Conservation (phyloP, 2,888 invertebrate species). For the Drosophila greeni region DNA sequence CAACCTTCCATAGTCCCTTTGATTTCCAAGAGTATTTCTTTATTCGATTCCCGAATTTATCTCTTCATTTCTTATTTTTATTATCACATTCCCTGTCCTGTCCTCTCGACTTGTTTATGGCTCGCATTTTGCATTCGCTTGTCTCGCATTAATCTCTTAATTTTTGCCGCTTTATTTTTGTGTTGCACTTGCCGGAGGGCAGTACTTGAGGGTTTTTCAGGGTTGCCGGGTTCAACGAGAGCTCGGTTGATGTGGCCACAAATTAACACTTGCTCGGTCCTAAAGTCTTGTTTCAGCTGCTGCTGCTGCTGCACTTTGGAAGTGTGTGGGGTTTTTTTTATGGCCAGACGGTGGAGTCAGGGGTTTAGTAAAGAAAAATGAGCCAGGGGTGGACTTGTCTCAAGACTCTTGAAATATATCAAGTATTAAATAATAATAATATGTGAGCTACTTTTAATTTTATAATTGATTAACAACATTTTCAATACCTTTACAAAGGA, state of each 20-base stretch:
- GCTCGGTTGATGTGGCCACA: slow-evolving; percentile 35
- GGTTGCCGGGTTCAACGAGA: slow-evolving; percentile 36
- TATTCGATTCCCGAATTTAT: slow-evolving; percentile 6
- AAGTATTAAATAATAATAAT: too few relatives aligned
- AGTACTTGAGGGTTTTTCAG: slow-evolving; percentile 34
- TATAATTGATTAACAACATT: too few relatives aligned
- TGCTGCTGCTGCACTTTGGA: slow-evolving; percentile 39
- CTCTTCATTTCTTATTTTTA: slow-evolving; percentile 20
- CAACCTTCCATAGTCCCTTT: too few relatives aligned
- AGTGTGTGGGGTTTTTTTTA: slow-evolving; percentile 18
- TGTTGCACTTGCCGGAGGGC: slow-evolving; percentile 48
- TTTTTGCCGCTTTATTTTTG: slow-evolving; percentile 31
- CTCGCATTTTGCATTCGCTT: slow-evolving; percentile 47
- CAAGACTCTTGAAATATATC: background rate
- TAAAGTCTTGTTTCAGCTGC: slow-evolving; percentile 34
- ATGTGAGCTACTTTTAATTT: too few relatives aligned
- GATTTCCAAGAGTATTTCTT: background rate
- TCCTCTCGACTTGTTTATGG: slow-evolving; percentile 51
- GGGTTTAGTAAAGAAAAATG: slow-evolving; percentile 23
- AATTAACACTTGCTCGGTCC: slow-evolving; percentile 38
- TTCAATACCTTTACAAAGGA: too few relatives aligned
- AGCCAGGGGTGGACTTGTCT: slow-evolving; percentile 2
- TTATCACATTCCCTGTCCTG: slow-evolving; percentile 38
- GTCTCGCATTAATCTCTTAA: slow-evolving; percentile 59
- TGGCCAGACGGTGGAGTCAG: slow-evolving; percentile 15